Percentiles rank a stretch among this genome's conserved stretches.
Evolutionary conservation across 2,113 vertebrate genomes (phyloP).

Genomic region (Mixornis gularis): DNA sequence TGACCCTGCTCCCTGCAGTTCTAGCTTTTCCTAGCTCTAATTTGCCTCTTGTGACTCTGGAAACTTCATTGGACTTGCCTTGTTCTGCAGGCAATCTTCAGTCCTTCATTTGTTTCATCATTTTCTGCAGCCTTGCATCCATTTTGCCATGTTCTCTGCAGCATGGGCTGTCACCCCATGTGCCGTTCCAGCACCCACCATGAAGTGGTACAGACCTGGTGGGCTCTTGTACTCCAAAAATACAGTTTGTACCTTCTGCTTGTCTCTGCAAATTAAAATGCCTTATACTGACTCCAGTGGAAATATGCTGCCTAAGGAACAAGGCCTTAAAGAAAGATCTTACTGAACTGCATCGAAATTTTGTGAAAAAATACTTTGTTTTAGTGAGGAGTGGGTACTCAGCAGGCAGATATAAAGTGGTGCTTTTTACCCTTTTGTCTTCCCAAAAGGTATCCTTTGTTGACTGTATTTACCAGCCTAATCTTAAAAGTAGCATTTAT

Average conservation of each 20-base stretch:
- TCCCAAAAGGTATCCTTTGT: background rate
- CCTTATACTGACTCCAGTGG: background rate
- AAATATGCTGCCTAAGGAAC: background rate
- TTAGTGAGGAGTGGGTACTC: background rate
- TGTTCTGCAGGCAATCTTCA: background rate
- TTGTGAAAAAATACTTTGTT: background rate
- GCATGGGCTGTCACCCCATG: rapidly evolving
- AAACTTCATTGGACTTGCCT: background rate
- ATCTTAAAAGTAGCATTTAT: background rate
- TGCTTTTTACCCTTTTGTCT: background rate
- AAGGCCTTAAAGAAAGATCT: background rate
- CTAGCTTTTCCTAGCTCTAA: background rate
- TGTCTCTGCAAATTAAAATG: background rate
- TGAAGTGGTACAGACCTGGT: background rate
- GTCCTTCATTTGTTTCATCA: background rate
- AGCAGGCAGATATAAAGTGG: background rate
- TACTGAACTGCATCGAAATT: background rate
- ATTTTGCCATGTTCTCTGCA: background rate
- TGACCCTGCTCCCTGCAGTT: background rate
- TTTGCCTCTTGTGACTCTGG: background rate
- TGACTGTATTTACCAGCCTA: background rate
- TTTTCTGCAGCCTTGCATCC: background rate
- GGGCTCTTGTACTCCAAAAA: background rate
- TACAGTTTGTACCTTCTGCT: background rate
- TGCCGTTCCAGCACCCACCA: background rate